phyloP scores from a whole-genome alignment of 1,140 invertebrate genomes.

The Zaprionus vittiger region DNA sequence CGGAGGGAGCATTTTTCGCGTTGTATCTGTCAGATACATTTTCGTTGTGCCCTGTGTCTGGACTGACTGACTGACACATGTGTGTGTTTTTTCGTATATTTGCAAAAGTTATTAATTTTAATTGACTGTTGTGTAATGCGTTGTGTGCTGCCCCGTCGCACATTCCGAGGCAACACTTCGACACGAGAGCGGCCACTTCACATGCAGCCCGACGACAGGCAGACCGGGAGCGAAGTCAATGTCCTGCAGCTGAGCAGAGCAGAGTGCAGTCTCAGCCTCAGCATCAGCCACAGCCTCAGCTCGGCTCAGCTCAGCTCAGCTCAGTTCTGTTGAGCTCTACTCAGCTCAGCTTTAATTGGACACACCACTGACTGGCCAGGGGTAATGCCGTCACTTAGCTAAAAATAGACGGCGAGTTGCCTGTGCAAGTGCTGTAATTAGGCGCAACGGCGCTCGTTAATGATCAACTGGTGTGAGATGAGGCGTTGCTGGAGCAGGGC shows the following conservation, averaged over 20 bases:
- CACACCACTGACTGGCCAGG: conserved; percentile 43
- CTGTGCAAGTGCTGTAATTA: conserved; percentile 69
- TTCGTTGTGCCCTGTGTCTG: conserved; percentile 46
- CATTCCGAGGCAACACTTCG: conserved; percentile 62
- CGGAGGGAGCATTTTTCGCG: conserved; percentile 41
- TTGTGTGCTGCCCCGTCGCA: conserved; percentile 34
- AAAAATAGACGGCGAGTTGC: conserved; percentile 58
- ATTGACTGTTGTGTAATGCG: conserved; percentile 81
- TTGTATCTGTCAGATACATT: conserved; percentile 78
- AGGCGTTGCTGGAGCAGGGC: neutral
- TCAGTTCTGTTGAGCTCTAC: neutral
- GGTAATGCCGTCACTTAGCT: conserved; percentile 70
- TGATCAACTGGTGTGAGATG: conserved; percentile 18
- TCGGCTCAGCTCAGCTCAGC: too few species aligned
- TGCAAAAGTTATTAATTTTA: conserved; percentile 82
- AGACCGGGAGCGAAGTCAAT: conserved; percentile 47
- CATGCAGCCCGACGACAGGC: conserved; percentile 30
- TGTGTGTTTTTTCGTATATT: conserved; percentile 40
- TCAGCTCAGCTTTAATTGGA: conserved; percentile 71
- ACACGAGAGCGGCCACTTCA: conserved; percentile 64
- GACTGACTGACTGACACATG: conserved; percentile 59
- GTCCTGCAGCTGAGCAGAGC: conserved; percentile 51
- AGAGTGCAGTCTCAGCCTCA: neutral
- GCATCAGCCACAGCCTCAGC: neutral
- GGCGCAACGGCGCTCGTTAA: conserved; percentile 38